phyloP scores from a whole-genome alignment of 2,797 vertebrate species.

The Enteromius mattozi region DNA sequence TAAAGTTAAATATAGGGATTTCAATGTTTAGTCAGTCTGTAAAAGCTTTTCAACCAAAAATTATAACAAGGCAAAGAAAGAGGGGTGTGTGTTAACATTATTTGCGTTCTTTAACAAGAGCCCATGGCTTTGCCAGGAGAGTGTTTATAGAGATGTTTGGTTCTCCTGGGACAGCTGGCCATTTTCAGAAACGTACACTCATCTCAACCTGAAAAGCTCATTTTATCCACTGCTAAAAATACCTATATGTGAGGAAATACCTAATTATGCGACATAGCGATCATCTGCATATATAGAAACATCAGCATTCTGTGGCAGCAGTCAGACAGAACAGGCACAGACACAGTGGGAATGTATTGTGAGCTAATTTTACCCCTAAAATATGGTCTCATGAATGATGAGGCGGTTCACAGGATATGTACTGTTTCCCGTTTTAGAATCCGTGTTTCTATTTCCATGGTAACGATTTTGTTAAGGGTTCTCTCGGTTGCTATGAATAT shows the following conservation, averaged over 20 bases:
- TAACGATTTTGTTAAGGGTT: constrained; percentile 35
- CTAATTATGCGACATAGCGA: constrained; percentile 21
- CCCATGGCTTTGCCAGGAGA: constrained; percentile 21
- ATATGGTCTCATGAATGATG: constrained; percentile 36
- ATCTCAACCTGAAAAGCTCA: constrained; percentile 22
- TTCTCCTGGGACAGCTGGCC: constrained; percentile 54
- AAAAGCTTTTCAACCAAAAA: constrained; percentile 17
- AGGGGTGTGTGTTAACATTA: constrained; percentile 46
- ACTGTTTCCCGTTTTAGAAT: constrained; percentile 51
- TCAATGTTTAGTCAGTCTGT: background rate
- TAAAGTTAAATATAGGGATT: background rate
- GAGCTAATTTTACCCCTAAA: constrained; percentile 41
- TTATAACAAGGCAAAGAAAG: constrained; percentile 22
- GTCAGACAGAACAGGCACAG: background rate
- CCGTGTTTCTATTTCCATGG: constrained; percentile 52
- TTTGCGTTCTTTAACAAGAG: constrained; percentile 44
- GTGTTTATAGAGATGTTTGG: constrained; percentile 53
- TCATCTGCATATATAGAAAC: constrained; percentile 39
- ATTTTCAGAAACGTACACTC: constrained; percentile 45
- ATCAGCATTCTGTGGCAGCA: constrained; percentile 4
- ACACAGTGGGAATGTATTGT: background rate
- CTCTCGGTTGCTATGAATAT: constrained; percentile 36
- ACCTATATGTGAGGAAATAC: constrained; percentile 47
- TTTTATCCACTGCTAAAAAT: constrained; percentile 46
- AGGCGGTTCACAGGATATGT: constrained; percentile 28